These are phyloP conservation scores for Diorhabda elongata DNA, from an alignment of 1,140 invertebrate genomes.

Conservation along the genomic window DNA sequence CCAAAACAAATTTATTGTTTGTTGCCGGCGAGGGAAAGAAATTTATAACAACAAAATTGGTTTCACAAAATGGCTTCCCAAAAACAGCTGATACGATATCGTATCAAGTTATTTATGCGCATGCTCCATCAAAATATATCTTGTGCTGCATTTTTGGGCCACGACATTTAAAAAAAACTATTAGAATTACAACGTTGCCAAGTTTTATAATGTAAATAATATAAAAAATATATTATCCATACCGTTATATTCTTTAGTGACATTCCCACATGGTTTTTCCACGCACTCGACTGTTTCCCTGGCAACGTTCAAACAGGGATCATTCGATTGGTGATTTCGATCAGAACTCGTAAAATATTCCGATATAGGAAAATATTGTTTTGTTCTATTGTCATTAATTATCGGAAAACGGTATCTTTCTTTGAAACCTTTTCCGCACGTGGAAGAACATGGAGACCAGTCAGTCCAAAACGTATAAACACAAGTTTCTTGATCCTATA, in stretches of 20 bases:
- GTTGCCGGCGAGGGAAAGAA: no score
- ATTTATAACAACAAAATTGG: no score
- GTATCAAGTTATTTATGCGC: no score
- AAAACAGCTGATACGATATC: no score
- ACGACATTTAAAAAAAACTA: no score
- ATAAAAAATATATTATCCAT: constrained; percentile 4
- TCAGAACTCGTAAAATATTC: constrained; percentile 19
- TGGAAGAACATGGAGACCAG: constrained; percentile 63
- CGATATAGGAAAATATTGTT: constrained; percentile 26
- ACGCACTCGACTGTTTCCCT: constrained; percentile 49
- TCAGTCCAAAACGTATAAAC: constrained; percentile 52
- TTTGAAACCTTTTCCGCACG: constrained; percentile 61
- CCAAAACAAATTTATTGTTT: no score
- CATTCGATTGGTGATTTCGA: background rate
- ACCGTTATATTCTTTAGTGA: constrained; percentile 22
- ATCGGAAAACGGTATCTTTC: constrained; percentile 51
- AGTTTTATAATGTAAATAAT: no score
- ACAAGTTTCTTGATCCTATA: constrained; percentile 27
- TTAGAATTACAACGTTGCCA: no score
- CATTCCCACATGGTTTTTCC: constrained; percentile 25
- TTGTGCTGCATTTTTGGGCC: no score
- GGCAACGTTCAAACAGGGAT: constrained; percentile 43
- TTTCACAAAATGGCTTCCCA: no score
- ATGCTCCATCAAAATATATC: no score
- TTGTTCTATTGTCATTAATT: constrained; percentile 20